Evolutionary conservation across 2,797 vertebrate genomes (phyloP), one percentile per base, ranked within the genome.

Genomic region (Pelobates cultripes): DNA sequence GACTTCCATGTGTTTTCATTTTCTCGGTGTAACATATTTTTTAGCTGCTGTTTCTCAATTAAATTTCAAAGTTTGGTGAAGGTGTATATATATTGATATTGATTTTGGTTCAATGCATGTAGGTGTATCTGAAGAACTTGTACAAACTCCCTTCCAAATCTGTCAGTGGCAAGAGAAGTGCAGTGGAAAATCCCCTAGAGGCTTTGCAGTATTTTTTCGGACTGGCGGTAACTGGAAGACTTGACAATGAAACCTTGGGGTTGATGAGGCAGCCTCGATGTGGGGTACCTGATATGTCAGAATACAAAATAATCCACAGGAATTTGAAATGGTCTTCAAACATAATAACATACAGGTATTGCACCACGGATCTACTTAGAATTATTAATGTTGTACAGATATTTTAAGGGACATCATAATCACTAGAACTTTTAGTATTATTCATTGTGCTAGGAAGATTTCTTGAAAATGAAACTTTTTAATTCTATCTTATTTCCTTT

Each of bases 281-380:
- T 70, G 40, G 77, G 0, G 66, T 81, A 7, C 77, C 77, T 77
- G 79, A 72, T 40, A 17, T 66, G 67, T 43, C 73, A 51, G 14
- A 63, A 0, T 81, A 73, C 51, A 90, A 82, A 57, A 87, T 91
- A 60, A 91, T 91, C 55, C 88, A 88, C 1, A 74, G 44, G 67
- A 90, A 60, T 70, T 88, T 92, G 3, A 93, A 88, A 80, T 92
- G 89, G 91, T 87, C 79, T 41, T 93, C 87, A 57, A 47, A 75
- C 72, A 90, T 87, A 43, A 88, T 94, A 83, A 94, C 89, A 40
- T 94, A 89, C 85, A 90, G 69, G 91, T 77, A 81, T 86, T 28
- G 17, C 28, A 64, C n/a, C 12, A 14, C 14, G 3, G 10, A 51
- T 2, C 28, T 28, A 28, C 28, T 28, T 28, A 28, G 28, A 28